These are phyloP conservation scores for Oxyura jamaicensis DNA, from an alignment of 2,113 vertebrate genomes.

Conservation along the genomic window DNA sequence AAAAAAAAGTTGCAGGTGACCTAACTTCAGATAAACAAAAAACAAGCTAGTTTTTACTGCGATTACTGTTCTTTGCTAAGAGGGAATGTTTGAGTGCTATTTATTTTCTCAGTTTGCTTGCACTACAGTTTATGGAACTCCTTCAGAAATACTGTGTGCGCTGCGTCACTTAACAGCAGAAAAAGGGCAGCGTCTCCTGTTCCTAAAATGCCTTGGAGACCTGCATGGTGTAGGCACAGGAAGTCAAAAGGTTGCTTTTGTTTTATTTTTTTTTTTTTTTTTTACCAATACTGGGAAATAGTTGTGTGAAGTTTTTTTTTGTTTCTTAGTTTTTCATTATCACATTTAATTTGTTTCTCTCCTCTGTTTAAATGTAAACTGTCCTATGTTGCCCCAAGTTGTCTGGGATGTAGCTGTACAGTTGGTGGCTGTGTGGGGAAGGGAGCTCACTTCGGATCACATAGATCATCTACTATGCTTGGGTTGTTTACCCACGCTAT, in stretches of 20 bases:
- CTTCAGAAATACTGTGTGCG: slow-evolving; percentile 45
- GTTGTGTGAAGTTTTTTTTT: neutral
- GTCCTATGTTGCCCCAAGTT: neutral
- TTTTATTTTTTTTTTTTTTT: neutral
- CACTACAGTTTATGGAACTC: slow-evolving; percentile 56
- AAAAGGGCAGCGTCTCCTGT: slow-evolving; percentile 1
- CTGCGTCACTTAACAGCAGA: slow-evolving; percentile 41
- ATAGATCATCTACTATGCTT: neutral
- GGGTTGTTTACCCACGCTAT: neutral
- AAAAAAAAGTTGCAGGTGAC: slow-evolving; percentile 24
- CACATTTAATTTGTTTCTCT: neutral
- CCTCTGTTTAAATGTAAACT: neutral
- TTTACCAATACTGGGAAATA: slow-evolving; percentile 2
- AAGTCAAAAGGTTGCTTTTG: neutral
- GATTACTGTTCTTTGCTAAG: slow-evolving; percentile 54
- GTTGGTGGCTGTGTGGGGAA: neutral
- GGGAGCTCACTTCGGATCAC: neutral
- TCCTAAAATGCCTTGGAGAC: neutral
- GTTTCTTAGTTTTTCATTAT: neutral
- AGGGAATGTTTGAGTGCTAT: slow-evolving; percentile 50
- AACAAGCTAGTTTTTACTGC: slow-evolving; percentile 52
- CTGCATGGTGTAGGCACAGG: neutral
- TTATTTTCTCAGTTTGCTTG: slow-evolving; percentile 72
- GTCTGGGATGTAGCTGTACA: neutral
- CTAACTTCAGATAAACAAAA: slow-evolving; percentile 64